Conservation (phyloP, 2,888 invertebrate species). For the Criorhina ranunculi region DNA sequence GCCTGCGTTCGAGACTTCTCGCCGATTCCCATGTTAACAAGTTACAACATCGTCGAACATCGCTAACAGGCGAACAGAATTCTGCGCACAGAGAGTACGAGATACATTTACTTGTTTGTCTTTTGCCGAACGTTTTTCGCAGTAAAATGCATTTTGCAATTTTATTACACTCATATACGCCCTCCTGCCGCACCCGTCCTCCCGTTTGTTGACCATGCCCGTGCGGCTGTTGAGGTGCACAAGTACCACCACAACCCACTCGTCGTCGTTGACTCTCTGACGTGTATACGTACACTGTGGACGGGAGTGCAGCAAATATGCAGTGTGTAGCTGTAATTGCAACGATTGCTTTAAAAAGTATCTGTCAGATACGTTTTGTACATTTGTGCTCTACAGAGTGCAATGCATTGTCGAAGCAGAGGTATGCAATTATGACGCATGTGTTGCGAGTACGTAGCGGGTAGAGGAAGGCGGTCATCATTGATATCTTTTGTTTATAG, state of each 20-base stretch:
- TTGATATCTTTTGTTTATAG: no score
- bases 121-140: conserved; percentile 60
- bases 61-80: conserved; percentile 79
- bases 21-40: conserved; percentile 79
- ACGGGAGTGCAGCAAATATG: conserved; percentile 71
- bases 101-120: conserved; percentile 65
- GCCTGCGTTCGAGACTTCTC: conserved; percentile 70
- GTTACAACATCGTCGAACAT: conserved; percentile 80
- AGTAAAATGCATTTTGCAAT: conserved; percentile 76
- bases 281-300: conserved; percentile 36
- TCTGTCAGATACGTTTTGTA: conserved; percentile 61
- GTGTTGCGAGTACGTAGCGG: neutral
- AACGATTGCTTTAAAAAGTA: conserved; percentile 56
- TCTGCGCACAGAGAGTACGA: conserved; percentile 64
- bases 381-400: neutral
- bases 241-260: conserved; percentile 23
- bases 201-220: neutral
- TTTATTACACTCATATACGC: conserved; percentile 56
- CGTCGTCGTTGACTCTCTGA: conserved; percentile 4
- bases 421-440: conserved; percentile 3
- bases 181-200: neutral
- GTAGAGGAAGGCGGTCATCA: no score
- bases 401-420: neutral
- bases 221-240: neutral
- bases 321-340: conserved; percentile 63